Base-by-base conservation (phyloP, 2,888 invertebrate genomes). In the Acleris sparsana region DNA sequence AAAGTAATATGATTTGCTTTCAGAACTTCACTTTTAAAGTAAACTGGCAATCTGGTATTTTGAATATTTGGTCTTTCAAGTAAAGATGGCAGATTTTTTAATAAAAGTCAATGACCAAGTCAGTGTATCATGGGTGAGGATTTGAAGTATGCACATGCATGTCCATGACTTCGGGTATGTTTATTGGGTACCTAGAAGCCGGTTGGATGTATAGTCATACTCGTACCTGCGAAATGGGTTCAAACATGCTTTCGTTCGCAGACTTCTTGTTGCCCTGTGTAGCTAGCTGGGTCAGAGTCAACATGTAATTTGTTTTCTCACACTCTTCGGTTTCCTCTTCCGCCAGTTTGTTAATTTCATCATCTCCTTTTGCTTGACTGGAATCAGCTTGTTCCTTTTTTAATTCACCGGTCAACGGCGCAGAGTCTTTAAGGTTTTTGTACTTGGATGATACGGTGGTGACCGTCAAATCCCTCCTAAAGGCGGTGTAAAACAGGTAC, bases 251-350 rank as follows among this genome's bases (percentile, higher is more conserved):
- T 63, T 86, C 84, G 63, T 89, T 79, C 0, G 63, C 58, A 3
- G 71, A 46, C 65, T 77, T 73, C 46, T 76, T 62, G 49, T 80
- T 73, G 59, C 65, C 68, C 62, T 83, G 78, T 18, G 76, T 71
- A 2, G 78, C 78, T 5, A 82, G 71, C 82, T 96, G 96, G 0
- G 95, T 94, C 86, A 96, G 93, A 51, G 96, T 96, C 56, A 97
- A 86, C 67, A 96, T 82, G 75, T 96, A 97, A 76, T 94, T 95
- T 55, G 94, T 95, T 77, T 93, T 94, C 73, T 94, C 94, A 44
- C 84, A 71, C 56, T 94, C 94, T 33, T 80, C 80, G 11, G 80
- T 83, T 43, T 86, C 82, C 1, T 75, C 72, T 2, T 85, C 69
- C 51, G 76, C 72, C 22, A 73, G 60, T 48, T 75, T 76, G 62